phyloP scores from a whole-genome alignment of 2,888 invertebrate genomes.

The Dynastes hyllus region DNA sequence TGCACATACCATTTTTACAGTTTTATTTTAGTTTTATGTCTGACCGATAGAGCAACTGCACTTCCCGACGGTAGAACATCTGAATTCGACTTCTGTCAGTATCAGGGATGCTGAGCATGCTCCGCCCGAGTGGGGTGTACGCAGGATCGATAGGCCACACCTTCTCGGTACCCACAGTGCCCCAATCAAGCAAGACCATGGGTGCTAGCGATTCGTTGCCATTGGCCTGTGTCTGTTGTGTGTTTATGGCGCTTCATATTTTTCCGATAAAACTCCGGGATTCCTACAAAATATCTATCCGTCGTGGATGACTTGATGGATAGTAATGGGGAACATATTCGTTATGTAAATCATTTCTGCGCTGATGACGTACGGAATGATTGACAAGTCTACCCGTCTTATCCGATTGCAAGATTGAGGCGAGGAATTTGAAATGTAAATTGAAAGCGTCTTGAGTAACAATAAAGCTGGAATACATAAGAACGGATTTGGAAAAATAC shows the following conservation, averaged over 20 bases:
- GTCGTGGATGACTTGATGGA: slow-evolving; percentile 40
- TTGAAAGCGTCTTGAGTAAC: slow-evolving; percentile 22
- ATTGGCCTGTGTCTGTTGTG: slow-evolving; percentile 54
- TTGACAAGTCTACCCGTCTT: slow-evolving; percentile 34
- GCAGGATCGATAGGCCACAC: slow-evolving; percentile 61
- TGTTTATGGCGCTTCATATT: slow-evolving; percentile 57
- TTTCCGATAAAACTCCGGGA: slow-evolving; percentile 50
- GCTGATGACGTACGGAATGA: slow-evolving; percentile 31
- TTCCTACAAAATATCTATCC: slow-evolving; percentile 46
- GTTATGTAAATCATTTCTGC: slow-evolving; percentile 47
- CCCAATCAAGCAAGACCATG: slow-evolving; percentile 64
- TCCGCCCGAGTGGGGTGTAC: slow-evolving; percentile 61
- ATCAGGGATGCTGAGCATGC: slow-evolving; percentile 68
- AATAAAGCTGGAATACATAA: slow-evolving; percentile 43
- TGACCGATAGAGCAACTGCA: slow-evolving; percentile 58
- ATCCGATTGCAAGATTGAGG: slow-evolving; percentile 20
- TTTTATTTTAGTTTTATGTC: slow-evolving; percentile 57
- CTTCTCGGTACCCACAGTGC: slow-evolving; percentile 58
- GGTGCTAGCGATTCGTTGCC: slow-evolving; percentile 54
- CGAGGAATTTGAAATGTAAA: slow-evolving; percentile 43
- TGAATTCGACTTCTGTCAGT: slow-evolving; percentile 53
- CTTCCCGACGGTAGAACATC: slow-evolving; percentile 52
- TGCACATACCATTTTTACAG: slow-evolving; percentile 51
- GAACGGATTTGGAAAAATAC: slow-evolving; percentile 32
- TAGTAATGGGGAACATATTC: slow-evolving; percentile 49